These are phyloP conservation scores for Eubasilissa regina DNA, from an alignment of 1,140 invertebrate genomes.

Conservation along the genomic window DNA sequence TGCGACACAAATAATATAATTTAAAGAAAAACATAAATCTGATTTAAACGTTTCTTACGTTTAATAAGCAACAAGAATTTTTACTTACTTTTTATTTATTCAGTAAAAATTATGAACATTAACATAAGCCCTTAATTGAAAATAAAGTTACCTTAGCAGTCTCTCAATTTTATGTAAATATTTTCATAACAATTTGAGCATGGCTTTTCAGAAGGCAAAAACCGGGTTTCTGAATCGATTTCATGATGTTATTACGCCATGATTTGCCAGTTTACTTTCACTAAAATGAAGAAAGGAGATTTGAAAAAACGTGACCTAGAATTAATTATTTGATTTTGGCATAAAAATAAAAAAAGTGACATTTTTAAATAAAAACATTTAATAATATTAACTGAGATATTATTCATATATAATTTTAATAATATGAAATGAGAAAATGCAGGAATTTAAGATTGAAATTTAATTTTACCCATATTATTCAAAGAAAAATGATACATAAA, in stretches of 20 bases:
- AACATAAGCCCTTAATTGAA: conserved; percentile 31
- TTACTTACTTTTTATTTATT: neutral
- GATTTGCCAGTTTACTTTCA: conserved; percentile 12
- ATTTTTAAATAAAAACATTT: no score
- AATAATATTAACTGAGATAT: no score
- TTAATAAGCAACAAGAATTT: neutral
- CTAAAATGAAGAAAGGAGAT: conserved; percentile 1
- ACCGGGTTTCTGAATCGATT: neutral
- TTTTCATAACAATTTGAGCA: conserved; percentile 28
- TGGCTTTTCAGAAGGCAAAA: conserved; percentile 13
- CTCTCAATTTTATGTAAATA: conserved; percentile 24
- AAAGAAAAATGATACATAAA: no score
- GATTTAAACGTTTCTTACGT: neutral
- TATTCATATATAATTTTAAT: no score
- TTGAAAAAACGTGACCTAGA: neutral
- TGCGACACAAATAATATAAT: no score
- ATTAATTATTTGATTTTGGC: neutral
- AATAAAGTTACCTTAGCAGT: conserved; percentile 13
- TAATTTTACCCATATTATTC: no score
- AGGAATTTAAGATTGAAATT: no score
- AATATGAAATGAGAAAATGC: no score
- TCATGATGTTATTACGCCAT: conserved; percentile 19
- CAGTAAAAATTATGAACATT: conserved; percentile 27
- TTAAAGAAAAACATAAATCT: no score
- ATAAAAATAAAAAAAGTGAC: neutral